Evolutionary conservation across 2,888 invertebrate genomes (phyloP).

Genomic region (Bhutanitis thaidina): DNA sequence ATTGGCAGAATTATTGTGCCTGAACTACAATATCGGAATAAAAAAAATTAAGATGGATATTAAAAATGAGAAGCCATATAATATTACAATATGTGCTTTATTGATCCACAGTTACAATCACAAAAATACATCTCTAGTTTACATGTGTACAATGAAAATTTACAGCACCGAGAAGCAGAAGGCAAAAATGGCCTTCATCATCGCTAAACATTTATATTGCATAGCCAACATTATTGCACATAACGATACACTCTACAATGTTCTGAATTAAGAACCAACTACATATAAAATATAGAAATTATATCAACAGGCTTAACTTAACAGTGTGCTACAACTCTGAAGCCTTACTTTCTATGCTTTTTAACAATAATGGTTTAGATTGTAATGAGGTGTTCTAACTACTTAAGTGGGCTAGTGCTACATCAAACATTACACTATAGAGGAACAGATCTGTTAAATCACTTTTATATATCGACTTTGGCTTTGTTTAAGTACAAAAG

Average conservation of each 20-base stretch:
- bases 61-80: constrained; percentile 26
- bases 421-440: constrained; percentile 6
- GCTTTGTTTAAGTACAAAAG: constrained; percentile 27
- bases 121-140: background rate
- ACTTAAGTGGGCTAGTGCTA: background rate
- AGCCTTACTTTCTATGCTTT: no score
- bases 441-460: constrained; percentile 31
- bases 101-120: constrained; percentile 31
- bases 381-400: background rate
- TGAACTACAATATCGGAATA: background rate
- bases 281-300: no score
- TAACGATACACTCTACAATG: no score
- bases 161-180: constrained; percentile 2
- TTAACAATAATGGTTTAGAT: no score
- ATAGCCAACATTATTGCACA: background rate
- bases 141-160: constrained; percentile 1
- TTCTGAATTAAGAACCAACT: no score
- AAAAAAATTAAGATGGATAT: constrained; percentile 4
- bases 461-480: constrained; percentile 26
- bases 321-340: background rate
- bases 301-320: background rate
- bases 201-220: background rate
- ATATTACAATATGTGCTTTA: constrained; percentile 36
- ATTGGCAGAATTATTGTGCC: no score
- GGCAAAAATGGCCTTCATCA: background rate